phyloP scores from a whole-genome alignment of 2,797 vertebrate species.

The Lepus oiostolus region DNA sequence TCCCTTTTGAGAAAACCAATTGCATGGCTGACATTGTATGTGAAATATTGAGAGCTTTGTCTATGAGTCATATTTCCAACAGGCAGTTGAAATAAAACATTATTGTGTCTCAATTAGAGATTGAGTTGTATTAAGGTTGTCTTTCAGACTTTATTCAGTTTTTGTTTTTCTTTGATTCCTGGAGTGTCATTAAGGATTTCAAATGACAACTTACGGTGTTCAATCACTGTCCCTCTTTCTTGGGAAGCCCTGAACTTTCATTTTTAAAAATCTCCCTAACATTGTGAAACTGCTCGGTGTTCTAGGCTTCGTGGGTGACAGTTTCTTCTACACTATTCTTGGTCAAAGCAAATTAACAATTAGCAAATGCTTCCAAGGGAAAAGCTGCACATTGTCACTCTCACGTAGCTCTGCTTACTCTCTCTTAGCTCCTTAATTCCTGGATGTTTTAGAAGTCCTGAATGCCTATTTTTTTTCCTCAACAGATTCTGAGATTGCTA shows the following conservation, averaged over 20 bases:
- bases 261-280: neutral
- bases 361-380: neutral
- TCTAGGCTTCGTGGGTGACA: neutral
- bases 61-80: neutral
- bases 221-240: neutral
- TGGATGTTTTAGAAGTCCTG: neutral
- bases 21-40: neutral
- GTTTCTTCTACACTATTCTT: neutral
- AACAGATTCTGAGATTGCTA: neutral
- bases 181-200: neutral
- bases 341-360: neutral
- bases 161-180: neutral
- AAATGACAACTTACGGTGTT: neutral
- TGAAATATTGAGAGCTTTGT: neutral
- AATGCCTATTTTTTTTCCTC: neutral
- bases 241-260: neutral
- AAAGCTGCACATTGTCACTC: neutral
- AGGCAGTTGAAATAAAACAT: neutral
- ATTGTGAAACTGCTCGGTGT: neutral
- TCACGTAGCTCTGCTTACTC: neutral
- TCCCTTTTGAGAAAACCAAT: neutral
- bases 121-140: neutral
- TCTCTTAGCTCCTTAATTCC: neutral
- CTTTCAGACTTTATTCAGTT: neutral
- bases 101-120: neutral